Evolutionary conservation across 1,140 invertebrate species (phyloP).

Genomic region (Cataglyphis hispanica): DNA sequence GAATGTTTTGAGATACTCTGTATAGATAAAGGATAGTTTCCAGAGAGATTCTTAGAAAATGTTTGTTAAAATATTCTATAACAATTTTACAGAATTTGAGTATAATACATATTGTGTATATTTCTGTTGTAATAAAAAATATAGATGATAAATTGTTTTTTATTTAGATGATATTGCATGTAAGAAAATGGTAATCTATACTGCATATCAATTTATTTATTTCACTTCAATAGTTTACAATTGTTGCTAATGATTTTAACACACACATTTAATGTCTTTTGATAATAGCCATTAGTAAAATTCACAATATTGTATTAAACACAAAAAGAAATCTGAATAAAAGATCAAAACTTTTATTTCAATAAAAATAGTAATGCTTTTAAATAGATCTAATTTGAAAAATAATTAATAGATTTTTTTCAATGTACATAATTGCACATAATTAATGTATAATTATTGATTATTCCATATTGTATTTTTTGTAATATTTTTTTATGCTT

Average conservation of each 20-base stretch:
- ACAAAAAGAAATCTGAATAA: neutral
- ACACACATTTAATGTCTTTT: conserved; percentile 33
- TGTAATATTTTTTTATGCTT: conserved; percentile 8
- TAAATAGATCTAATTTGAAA: neutral
- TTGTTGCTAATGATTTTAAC: conserved; percentile 25
- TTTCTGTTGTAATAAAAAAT: conserved; percentile 25
- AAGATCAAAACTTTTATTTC: neutral
- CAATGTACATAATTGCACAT: neutral
- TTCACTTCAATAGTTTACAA: conserved; percentile 35
- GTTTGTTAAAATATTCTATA: conserved; percentile 9
- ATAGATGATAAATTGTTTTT: neutral
- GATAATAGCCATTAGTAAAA: conserved; percentile 28
- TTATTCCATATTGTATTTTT: conserved; percentile 12
- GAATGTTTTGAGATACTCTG: neutral
- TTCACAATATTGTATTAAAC: conserved; percentile 25
- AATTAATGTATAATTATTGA: conserved; percentile 3
- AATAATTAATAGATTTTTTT: neutral
- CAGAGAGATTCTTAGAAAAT: neutral
- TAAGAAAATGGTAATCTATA: conserved; percentile 1
- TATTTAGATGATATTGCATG: conserved; percentile 9
- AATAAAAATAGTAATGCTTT: neutral
- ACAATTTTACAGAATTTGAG: conserved; percentile 4
- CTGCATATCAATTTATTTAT: conserved; percentile 31
- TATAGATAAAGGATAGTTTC: neutral
- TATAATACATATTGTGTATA: neutral